phyloP scores from a whole-genome alignment of 2,113 vertebrate genomes.

The Miniopterus natalensis region DNA sequence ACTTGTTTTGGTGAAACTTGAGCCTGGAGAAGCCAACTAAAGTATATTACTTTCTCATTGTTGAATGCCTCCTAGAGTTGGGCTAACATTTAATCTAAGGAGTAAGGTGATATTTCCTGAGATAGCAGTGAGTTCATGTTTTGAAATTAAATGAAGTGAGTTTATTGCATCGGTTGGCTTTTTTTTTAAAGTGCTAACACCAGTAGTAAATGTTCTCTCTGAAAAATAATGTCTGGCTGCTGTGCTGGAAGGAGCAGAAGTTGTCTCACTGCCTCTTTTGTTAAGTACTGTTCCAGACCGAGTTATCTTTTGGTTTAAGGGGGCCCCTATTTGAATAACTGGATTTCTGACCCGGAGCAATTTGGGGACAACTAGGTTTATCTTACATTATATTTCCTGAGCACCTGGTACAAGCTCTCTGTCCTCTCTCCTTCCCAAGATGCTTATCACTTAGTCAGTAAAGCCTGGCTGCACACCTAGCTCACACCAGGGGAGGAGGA shows the following conservation, averaged over 20 bases:
- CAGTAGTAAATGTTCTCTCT: conserved; percentile 45
- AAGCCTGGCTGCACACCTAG: not conserved
- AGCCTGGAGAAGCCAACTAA: conserved; percentile 75
- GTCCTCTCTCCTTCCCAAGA: not conserved
- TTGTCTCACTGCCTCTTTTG: not conserved
- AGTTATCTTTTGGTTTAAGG: not conserved
- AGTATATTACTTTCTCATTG: conserved; percentile 79
- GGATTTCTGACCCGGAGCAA: not conserved
- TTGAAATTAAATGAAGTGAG: conserved; percentile 76
- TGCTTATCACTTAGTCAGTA: not conserved
- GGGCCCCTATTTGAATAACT: not conserved
- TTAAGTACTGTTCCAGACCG: not conserved
- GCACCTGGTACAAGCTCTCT: not conserved
- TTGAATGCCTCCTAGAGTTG: conserved; percentile 73
- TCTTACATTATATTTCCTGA: conserved; percentile 35
- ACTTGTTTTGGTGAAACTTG: conserved; percentile 83
- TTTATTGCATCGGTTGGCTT: conserved; percentile 54
- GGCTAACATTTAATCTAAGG: conserved; percentile 80
- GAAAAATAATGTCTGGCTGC: conserved; percentile 27
- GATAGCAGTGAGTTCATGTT: conserved; percentile 79
- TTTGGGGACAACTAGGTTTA: not conserved
- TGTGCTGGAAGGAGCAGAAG: not conserved
- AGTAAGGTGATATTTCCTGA: conserved; percentile 85
- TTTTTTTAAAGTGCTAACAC: not conserved
- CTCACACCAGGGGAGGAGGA: not conserved